These are phyloP conservation scores for Boloria euphrosyne DNA, from an alignment of 2,888 invertebrate genomes.

Conservation along the genomic window DNA sequence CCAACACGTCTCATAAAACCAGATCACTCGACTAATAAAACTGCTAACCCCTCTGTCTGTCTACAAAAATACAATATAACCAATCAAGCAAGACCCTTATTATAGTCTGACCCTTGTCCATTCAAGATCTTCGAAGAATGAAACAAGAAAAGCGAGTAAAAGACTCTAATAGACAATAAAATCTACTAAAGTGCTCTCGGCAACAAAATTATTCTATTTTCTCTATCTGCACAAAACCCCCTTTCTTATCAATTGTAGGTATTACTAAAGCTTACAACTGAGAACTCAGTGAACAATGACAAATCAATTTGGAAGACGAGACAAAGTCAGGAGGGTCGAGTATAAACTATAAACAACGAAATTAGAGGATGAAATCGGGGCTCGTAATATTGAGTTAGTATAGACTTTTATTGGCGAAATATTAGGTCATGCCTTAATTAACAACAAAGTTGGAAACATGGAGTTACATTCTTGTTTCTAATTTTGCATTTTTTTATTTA, in stretches of 20 bases:
- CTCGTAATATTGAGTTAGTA: constrained; percentile 2
- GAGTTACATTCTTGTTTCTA: no score
- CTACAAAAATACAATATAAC: constrained; percentile 57
- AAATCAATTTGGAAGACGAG: constrained; percentile 27
- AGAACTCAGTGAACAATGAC: constrained; percentile 28
- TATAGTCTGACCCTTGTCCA: constrained; percentile 53
- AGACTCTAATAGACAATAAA: constrained; percentile 42
- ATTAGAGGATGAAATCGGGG: constrained; percentile 10
- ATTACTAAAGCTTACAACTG: constrained; percentile 21
- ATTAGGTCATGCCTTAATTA: constrained; percentile 4
- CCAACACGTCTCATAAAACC: constrained; percentile 68
- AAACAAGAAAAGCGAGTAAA: constrained; percentile 37
- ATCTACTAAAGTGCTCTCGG: constrained; percentile 38
- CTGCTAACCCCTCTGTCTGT: constrained; percentile 52
- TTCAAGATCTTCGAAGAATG: constrained; percentile 39
- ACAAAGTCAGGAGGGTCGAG: not conserved
- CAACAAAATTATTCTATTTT: constrained; percentile 47
- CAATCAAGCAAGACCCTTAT: constrained; percentile 55
- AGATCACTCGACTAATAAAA: constrained; percentile 69
- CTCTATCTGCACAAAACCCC: constrained; percentile 44
- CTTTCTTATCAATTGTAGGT: constrained; percentile 57
- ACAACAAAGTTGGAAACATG: not conserved
- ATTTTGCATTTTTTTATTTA: no score
- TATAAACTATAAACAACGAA: constrained; percentile 16
- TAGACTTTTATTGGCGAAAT: not conserved